Base-by-base conservation (phyloP, 2,797 vertebrate species). In the Bradypus variegatus region DNA sequence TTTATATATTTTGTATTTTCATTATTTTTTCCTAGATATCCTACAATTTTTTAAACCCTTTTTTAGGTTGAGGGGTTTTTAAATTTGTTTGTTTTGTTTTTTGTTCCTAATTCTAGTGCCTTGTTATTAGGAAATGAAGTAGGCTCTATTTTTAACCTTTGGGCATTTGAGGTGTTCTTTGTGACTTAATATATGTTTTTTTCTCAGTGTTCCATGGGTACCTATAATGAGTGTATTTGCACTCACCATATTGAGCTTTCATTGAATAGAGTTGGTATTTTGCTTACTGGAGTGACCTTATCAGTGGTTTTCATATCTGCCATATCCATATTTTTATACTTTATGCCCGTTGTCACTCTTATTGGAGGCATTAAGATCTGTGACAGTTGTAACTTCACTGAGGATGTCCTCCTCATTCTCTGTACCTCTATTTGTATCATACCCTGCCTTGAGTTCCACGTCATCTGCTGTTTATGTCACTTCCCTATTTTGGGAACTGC, bases 211-310 rank as follows among this genome's bases (percentile, higher is more conserved):
- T 12, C 23, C 4, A 0, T 2, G 25, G 25, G 15, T 23, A 1
- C 55, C 82, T 9, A 1, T 8, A 33, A 3, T 2, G 4, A 36
- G 19, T 12, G 1, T 3, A 1, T 36, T 16, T 29, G 27, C n/a
- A 55, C n/a, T 65, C 69, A 2, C 18, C 60, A 50, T 12, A 38
- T 4, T 18, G 77, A 7, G n/a, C n/a, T 62, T 50, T 72, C 69
- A 2, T 29, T 67, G 58, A 6, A 38, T 4, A 18, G 77, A 9
- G n/a, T 7, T 14, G n/a, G 14, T 64, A 2, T 1, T 1, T 1
- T 21, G 27, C 48, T 29, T 31, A 4, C 8, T 45, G 58, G 41
- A 33, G 33, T 1, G 29, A 21, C 27, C 11, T 23, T 9, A 1
- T 5, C 75, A 4, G 2, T 33, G 53, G 8, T 2, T 72, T 27